phyloP scores from a whole-genome alignment of 2,888 invertebrate species.

The Drosophila neonasuta region DNA sequence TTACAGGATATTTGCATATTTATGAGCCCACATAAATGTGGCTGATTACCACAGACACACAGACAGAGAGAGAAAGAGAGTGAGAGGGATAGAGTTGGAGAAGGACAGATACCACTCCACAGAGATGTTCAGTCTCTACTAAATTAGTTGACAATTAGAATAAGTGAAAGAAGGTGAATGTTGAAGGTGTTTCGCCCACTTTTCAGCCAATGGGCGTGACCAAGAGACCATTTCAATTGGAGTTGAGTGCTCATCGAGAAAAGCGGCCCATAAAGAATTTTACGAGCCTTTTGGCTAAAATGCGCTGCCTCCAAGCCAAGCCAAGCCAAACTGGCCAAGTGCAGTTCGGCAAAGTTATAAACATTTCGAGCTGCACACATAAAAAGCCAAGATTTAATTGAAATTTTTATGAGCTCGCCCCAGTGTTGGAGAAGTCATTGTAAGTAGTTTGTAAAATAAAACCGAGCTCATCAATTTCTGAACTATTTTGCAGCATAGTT shows the following conservation, averaged over 20 bases:
- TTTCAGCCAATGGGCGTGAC: conserved; percentile 10
- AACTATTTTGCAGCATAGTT: conserved; percentile 2
- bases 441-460: background rate
- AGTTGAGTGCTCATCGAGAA: conserved; percentile 22
- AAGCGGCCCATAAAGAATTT: conserved; percentile 34
- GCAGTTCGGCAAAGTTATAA: conserved; percentile 27
- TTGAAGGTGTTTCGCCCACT: background rate
- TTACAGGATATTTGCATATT: conserved; percentile 79
- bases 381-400: conserved; percentile 35
- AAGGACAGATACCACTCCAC: background rate
- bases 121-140: conserved; percentile 1
- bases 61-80: no score
- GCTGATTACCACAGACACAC: conserved; percentile 57
- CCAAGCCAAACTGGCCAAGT: conserved; percentile 15
- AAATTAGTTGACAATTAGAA: conserved; percentile 69
- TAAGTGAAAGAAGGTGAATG: conserved; percentile 14
- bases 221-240: conserved; percentile 26
- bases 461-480: conserved; percentile 26
- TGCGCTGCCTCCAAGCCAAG: background rate
- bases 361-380: conserved; percentile 35
- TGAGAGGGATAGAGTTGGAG: no score
- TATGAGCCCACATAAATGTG: conserved; percentile 77
- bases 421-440: conserved; percentile 22
- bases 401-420: conserved; percentile 20
- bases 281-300: conserved; percentile 31